These are phyloP conservation scores for Bradypodion ventrale DNA, from an alignment of 2,797 vertebrate genomes.

Conservation along the genomic window DNA sequence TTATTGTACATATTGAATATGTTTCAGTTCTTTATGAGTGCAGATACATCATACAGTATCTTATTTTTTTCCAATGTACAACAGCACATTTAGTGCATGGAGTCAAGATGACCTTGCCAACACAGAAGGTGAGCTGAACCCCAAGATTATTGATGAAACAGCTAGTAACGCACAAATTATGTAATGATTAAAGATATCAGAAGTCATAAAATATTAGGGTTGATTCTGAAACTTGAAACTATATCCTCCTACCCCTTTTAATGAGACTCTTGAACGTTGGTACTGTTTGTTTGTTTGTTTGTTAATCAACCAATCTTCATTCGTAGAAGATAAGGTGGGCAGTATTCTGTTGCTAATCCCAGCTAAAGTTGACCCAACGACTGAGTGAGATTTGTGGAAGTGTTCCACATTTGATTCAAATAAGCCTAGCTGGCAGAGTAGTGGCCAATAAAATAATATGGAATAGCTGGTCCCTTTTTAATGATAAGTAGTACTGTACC, in stretches of 20 bases:
- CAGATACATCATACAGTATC: not conserved
- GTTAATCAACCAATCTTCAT: too few relatives aligned
- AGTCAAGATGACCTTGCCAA: not conserved
- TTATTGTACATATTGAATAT: not conserved
- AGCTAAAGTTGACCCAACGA: too few relatives aligned
- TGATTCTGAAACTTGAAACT: not conserved
- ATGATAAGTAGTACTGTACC: not conserved
- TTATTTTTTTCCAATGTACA: not conserved
- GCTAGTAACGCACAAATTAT: not conserved
- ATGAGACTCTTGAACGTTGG: not conserved
- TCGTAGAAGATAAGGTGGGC: not conserved
- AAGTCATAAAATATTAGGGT: not conserved
- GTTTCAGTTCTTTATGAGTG: not conserved
- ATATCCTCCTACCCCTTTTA: not conserved
- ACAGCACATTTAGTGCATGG: not conserved
- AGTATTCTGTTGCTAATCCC: too few relatives aligned
- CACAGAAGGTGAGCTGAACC: not conserved
- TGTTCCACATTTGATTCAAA: too few relatives aligned
- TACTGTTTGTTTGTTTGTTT: too few relatives aligned
- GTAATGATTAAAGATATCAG: not conserved
- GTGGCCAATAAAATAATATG: not conserved
- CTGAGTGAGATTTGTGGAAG: too few relatives aligned
- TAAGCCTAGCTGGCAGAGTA: too few relatives aligned
- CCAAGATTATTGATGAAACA: not conserved
- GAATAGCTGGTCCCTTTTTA: not conserved